Base-by-base conservation (phyloP, 2,888 invertebrate genomes). In the Chalcis sispes region DNA sequence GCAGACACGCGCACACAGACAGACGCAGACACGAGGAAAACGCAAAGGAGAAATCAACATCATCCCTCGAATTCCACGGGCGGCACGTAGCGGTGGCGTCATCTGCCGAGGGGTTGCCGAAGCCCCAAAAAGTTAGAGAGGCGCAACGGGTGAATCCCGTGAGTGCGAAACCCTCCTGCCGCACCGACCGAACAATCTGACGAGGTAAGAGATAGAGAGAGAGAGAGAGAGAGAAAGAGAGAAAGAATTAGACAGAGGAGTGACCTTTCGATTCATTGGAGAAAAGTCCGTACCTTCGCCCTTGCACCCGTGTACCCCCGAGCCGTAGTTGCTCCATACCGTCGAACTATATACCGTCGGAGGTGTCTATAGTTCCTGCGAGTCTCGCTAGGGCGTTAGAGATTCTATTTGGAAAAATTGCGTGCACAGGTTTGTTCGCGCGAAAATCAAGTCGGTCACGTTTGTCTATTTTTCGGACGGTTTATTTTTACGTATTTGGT, bases 181-280 rank as follows among this genome's bases (percentile, higher is more conserved):
- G 78, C 84, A 88, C 85, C 88, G 86, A 86, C 87, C 81, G 87
- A 75, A 85, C 85, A 83, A 85, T 84, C 84, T 82, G 84, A 82
- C 86, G 83, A 83, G 36, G 82, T 67, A 50, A 20, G 18, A 20
- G 18, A n/a, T n/a, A n/a, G n/a, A n/a, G n/a, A n/a, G n/a, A n/a
- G n/a, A n/a, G n/a, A n/a, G n/a, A n/a, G n/a, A n/a, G n/a, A n/a
- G n/a, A n/a, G n/a, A n/a, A n/a, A n/a, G n/a, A n/a, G n/a, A n/a
- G n/a, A n/a, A n/a, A n/a, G n/a, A n/a, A n/a, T n/a, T n/a, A n/a
- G n/a, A 65, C 77, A n/a, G n/a, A n/a, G n/a, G n/a, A n/a, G n/a
- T n/a, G n/a, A n/a, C n/a, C 77, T n/a, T n/a, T 29, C 54, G 54
- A 46, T 50, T 52, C n/a, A 36, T 58, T 66, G 77, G 79, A 79